Base-by-base conservation (phyloP, 2,797 vertebrate genomes). In the Thamnophis elegans region DNA sequence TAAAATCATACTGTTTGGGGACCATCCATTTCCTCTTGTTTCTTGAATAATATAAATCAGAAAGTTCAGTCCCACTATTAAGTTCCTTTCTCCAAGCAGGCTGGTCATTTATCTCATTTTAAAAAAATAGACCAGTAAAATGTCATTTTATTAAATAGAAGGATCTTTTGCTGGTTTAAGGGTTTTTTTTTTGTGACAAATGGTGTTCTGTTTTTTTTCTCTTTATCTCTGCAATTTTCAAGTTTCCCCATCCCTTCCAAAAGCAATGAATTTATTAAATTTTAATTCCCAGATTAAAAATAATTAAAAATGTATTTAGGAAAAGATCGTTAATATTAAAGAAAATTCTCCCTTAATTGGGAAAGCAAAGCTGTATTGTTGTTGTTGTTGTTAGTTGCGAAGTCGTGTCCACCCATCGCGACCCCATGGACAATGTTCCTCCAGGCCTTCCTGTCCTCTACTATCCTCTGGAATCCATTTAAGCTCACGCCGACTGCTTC, bases 21-120 rank as follows among this genome's bases (percentile, higher is more conserved):
- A 91, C 94, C 94, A 2, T 95, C 95, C 92, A 94, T 97, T 96
- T 97, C 95, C 96, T 95, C 94, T 92, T 95, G 88, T 93, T 95
- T 96, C 86, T 87, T 95, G 91, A 87, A 91, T 94, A 58, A 94
- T 94, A 92, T 82, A 93, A 94, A 95, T 94, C 93, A 94, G 94
- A 93, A 92, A 93, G 93, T 96, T 94, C 91, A 93, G 89, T 92
- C 95, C 92, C 92, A 58, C 92, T 94, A 94, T 90, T 87, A 36
- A 60, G 93, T 91, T 94, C 87, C 92, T 92, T 93, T 94, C 92
- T 92, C 94, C 92, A 94, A 90, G 78, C 94, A 95, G 51, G 65
- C 89, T 73, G 91, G 86, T n/a, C 91, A 96, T 97, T 95, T 95
- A 95, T 96, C 95, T 95, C 93, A 91, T 92, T 94, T 92, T 87